Base-by-base conservation (phyloP, 2,888 invertebrate species). In the Eristalis pertinax region DNA sequence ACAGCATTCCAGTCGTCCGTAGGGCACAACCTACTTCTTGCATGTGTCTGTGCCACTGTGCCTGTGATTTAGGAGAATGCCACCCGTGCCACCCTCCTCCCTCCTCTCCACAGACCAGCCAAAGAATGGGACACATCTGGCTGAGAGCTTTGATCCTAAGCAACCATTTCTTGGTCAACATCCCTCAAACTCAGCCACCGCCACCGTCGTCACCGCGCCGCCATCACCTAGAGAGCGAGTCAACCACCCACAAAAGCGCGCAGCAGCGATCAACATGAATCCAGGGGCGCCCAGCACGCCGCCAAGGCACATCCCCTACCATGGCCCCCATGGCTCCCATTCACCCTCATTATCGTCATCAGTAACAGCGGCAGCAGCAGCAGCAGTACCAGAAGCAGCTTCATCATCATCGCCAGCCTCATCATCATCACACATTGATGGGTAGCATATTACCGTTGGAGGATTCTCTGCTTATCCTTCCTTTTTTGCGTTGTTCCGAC, bases 21-120 rank as follows among this genome's bases (percentile, higher is more conserved):
- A 87, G 79, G 87, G 76, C 79, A 87, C 87, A 87, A 87, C 87
- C 87, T 87, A 84, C 84, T 87, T 87, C 76, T 73, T 80, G 38
- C 63, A 75, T 79, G 70, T 88, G 75, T 80, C 67, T 77, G 63
- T 88, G 69, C n/a, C 62, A 72, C 69, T 77, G 68, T 84, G 63
- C 35, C 63, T 85, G n/a, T n/a, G 88, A 38, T 13, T 38, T 38
- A 38, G 38, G 38, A 38, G 38, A 1, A 38, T 0, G 13, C 13
- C 10, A 38, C 1, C 35, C 10, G 1, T 7, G 4, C 32, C 32
- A 2, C 32, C 32, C 4, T 1, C 10, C 35, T 4, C 35, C 10
- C 8, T 1, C 35, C 89, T n/a, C n/a, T n/a, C n/a, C n/a, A n/a
- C n/a, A n/a, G n/a, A n/a, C n/a, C 81, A 86, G 41, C 56, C 60